phyloP scores from a whole-genome alignment of 2,888 invertebrate species.

The Eucriotettix oculatus region DNA sequence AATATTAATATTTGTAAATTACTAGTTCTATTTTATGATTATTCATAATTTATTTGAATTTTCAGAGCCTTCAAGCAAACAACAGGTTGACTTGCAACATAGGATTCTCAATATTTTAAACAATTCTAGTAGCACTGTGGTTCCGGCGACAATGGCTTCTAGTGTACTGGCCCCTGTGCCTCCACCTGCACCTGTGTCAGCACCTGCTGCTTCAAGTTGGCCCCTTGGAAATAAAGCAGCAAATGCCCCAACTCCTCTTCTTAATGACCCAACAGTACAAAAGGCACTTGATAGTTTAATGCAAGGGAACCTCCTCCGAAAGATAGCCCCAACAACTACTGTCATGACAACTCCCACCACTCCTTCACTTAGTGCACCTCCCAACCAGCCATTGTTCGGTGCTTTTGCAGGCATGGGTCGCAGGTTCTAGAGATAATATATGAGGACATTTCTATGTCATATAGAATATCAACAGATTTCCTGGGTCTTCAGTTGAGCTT shows the following conservation, averaged over 20 bases:
- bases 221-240: conserved; percentile 5
- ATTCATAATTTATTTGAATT: background rate
- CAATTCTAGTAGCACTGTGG: conserved; percentile 26
- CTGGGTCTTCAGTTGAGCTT: too few species aligned
- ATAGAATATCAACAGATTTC: too few species aligned
- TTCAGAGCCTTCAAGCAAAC: conserved; percentile 4
- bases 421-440: background rate
- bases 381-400: conserved; percentile 7
- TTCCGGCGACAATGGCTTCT: conserved; percentile 6
- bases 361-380: conserved; percentile 5
- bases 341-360: background rate
- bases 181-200: conserved; percentile 21
- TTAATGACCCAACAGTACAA: conserved; percentile 61
- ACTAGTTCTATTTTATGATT: background rate
- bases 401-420: background rate
- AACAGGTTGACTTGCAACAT: conserved; percentile 53
- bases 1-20: background rate
- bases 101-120: conserved; percentile 64
- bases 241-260: conserved; percentile 26
- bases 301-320: conserved; percentile 23
- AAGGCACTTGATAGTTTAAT: conserved; percentile 58
- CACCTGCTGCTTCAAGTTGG: conserved; percentile 21
- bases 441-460: background rate
- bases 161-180: conserved; percentile 18
- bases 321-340: conserved; percentile 4